A percentile compares a stretch with the other conserved stretches of the same genome.
Conservation (phyloP, 2,797 vertebrate species). For the Pipistrellus kuhlii region DNA sequence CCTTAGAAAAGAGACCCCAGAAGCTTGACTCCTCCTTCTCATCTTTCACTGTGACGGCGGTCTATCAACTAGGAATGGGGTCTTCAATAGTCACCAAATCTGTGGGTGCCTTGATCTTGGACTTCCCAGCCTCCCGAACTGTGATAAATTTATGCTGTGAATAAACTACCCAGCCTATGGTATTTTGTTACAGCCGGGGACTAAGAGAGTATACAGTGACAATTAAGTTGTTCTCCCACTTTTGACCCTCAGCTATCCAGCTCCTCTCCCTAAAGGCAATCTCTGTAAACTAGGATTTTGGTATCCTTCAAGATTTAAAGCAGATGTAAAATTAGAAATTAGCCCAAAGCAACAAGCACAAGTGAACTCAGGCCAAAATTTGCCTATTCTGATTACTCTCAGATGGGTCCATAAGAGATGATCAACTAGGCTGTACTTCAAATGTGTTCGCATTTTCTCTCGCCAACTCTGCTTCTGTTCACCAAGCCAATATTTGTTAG, state of each 20-base stretch:
- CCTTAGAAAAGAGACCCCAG: background rate
- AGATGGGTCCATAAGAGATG: background rate
- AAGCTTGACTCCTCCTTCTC: background rate
- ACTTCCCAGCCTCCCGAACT: background rate
- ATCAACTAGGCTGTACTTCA: background rate
- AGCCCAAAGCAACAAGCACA: background rate
- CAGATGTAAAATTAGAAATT: background rate
- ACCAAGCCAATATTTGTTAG: background rate
- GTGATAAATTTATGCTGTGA: background rate
- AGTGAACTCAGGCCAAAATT: background rate
- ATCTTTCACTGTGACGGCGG: background rate
- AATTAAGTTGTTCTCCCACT: background rate
- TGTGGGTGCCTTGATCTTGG: background rate
- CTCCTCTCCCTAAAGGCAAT: background rate
- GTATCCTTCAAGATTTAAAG: conserved; percentile 4
- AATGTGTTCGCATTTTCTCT: background rate
- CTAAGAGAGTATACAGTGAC: background rate
- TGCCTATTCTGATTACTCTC: background rate
- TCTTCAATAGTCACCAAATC: background rate
- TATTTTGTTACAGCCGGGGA: background rate
- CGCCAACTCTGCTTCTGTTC: background rate
- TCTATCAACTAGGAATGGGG: too few species aligned
- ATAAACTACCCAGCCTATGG: background rate
- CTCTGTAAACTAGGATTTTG: background rate
- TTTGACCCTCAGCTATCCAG: background rate